Conservation (phyloP, 1,140 invertebrate species). For the Fopius arisanus region DNA sequence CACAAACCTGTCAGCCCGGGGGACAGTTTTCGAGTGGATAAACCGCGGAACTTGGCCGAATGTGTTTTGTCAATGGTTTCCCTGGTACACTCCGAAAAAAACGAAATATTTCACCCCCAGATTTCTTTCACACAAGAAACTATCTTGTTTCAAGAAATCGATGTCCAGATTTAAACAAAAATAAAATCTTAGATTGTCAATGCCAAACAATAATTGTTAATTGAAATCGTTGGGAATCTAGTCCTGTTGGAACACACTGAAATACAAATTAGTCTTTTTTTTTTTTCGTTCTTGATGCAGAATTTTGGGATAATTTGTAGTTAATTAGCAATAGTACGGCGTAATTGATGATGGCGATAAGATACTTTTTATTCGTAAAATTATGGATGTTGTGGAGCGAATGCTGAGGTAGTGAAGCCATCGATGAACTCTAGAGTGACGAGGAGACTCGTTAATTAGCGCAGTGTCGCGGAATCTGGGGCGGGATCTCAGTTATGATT, state of each 20-base stretch:
- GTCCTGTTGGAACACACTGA: no score
- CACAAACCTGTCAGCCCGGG: conserved; percentile 55
- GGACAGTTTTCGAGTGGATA: conserved; percentile 51
- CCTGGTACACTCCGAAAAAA: neutral
- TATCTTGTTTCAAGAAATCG: no score
- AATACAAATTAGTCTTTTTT: no score
- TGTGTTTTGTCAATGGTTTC: neutral
- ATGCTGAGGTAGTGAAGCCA: neutral
- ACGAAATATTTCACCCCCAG: neutral
- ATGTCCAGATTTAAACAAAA: no score
- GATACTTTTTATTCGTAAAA: neutral
- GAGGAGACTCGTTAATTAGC: conserved; percentile 33
- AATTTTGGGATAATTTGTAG: no score
- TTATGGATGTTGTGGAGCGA: neutral
- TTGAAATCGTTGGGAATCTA: no score
- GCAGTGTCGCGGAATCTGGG: conserved; percentile 29
- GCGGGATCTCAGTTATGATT: conserved; percentile 7
- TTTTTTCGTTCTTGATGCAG: no score
- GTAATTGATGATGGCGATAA: neutral
- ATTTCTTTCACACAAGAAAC: no score
- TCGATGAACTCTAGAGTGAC: conserved; percentile 20
- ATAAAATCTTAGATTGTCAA: no score
- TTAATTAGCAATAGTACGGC: no score
- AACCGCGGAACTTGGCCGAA: conserved; percentile 19
- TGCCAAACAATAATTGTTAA: no score